Evolutionary conservation across 2,797 vertebrate species (phyloP).

Genomic region (Eulemur albifrons): DNA sequence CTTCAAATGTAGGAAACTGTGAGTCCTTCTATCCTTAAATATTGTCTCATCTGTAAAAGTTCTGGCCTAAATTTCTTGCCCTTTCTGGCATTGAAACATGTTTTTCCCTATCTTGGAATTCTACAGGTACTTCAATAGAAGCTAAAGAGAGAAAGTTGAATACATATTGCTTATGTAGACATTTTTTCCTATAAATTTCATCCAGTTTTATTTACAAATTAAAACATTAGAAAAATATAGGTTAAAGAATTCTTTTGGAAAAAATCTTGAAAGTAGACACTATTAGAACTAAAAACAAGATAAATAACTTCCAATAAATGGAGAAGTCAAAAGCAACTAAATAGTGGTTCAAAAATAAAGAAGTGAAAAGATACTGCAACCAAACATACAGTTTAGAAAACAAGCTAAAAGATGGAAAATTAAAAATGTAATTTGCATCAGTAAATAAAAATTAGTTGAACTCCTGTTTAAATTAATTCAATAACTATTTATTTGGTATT

Average conservation of each 20-base stretch:
- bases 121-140: background rate
- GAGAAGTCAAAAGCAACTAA: background rate
- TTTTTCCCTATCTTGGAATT: background rate
- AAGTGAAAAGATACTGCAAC: background rate
- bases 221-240: background rate
- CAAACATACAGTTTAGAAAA: background rate
- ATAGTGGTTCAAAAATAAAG: background rate
- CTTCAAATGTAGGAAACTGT: background rate
- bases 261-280: background rate
- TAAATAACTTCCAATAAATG: background rate
- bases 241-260: background rate
- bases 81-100: background rate
- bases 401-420: background rate
- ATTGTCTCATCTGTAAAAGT: background rate
- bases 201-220: background rate
- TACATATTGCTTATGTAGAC: background rate
- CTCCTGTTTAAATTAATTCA: background rate
- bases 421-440: background rate
- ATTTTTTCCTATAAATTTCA: background rate
- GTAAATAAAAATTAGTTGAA: slow-evolving; percentile 7
- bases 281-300: background rate
- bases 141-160: background rate
- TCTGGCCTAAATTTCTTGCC: background rate
- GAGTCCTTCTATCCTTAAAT: background rate
- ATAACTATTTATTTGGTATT: background rate